Base-by-base conservation (phyloP, 2,797 vertebrate genomes). In the Sarcophilus harrisii region DNA sequence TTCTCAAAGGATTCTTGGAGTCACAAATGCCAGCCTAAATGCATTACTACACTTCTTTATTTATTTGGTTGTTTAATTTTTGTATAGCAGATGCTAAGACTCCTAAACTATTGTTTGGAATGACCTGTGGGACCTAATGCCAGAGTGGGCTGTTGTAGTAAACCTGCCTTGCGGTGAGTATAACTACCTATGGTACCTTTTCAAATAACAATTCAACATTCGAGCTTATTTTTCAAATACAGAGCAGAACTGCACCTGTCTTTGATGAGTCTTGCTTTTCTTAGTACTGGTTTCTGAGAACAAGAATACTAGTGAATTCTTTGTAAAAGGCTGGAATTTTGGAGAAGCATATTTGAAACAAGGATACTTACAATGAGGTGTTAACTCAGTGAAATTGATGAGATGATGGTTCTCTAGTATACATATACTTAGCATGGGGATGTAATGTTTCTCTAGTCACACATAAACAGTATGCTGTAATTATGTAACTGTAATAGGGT, bases 181-280 rank as follows among this genome's bases (percentile, higher is more conserved):
- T 66, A 62, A 32, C 30, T 66, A 66, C 62, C 32, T n/a, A 4
- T 32, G 13, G 66, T 32, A 16, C 13, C 4, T 66, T 16, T 16
- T 45, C 12, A 94, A 49, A 27, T 21, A 96, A 3, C 9, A 60
- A 6, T 92, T 95, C 30, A 94, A 91, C 96, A 94, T n/a, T 87
- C 0, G 5, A 96, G 45, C 24, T 92, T 55, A 91, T 5, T 9
- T 58, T 91, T n/a, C 3, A 54, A 14, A 1, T 90, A 91, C 90
- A 95, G 95, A 94, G 24, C 24, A 58, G 9, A 90, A 92, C 59
- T 16, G 52, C 16, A 52, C n/a, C 87, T 93, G 12, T 16, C 58
- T 24, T 92, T 87, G 57, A 32, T 30, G 55, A 4, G 92, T 62
- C 6, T 92, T 94, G 94, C n/a, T 95, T 92, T 81, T 91, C n/a